Base-by-base conservation (phyloP, 2,797 vertebrate genomes). In the Falco cherrug region DNA sequence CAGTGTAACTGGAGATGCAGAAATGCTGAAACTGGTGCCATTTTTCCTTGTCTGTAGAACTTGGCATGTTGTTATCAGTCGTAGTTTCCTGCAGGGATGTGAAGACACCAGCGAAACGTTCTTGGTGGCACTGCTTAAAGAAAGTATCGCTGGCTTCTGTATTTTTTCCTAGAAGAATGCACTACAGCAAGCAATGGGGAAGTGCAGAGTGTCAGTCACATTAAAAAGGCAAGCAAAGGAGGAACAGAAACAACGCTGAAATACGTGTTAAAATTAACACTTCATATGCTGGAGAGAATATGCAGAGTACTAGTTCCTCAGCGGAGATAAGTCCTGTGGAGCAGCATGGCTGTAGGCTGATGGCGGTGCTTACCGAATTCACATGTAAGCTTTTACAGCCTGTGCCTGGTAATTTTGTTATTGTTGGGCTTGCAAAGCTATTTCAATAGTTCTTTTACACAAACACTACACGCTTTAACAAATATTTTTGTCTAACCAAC, bases 341-440 rank as follows among this genome's bases (percentile, higher is more conserved):
- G 41, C 26, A 80, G 76, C 16, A 3, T n/a, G 61, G 75, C 75
- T 70, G 28, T 24, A 31, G 53, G 22, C 76, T 35, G 64, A 4
- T 1, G 9, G 15, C 4, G 4, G 8, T 24, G 48, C 76, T 88
- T 19, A 59, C 47, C 70, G 65, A 41, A 70, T 78, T 60, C 35
- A 16, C 21, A 14, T 21, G 24, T 76, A 25, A 68, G 68, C 16
- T 83, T 51, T 41, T 70, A 9, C 65, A 77, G 53, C 7, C 0
- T 41, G 75, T 68, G 60, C 77, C 71, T 10, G 5, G 29, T 67
- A 70, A 53, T 70, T 89, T 75, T 93, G 68, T 78, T 91, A 35
- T 92, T 96, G 84, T 69, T 56, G 61, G 76, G 48, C 84, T 89
- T 56, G 47, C 79, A 29, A 39, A 93, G 92, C 61, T 89, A 29